Percentiles rank a stretch among this genome's conserved stretches.
These are phyloP conservation scores for Pteropus rufus DNA, from an alignment of 2,797 vertebrate genomes.

Conservation along the genomic window DNA sequence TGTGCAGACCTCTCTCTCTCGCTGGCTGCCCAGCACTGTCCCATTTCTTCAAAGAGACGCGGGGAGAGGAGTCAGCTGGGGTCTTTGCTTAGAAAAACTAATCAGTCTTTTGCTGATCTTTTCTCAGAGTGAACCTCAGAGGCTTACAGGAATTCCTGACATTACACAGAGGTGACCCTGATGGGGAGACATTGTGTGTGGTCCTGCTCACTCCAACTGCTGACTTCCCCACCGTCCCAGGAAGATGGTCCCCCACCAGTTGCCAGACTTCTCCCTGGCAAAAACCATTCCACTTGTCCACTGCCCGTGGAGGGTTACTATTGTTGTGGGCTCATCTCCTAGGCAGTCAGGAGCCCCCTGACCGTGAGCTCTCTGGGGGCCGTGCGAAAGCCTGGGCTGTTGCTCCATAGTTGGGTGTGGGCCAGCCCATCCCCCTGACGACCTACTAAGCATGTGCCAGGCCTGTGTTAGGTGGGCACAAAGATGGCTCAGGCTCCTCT, in stretches of 20 bases:
- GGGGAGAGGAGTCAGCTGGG: not conserved
- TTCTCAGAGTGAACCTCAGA: not conserved
- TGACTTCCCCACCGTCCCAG: not conserved
- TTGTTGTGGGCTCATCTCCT: not conserved
- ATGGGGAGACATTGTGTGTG: not conserved
- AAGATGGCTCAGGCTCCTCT: not conserved
- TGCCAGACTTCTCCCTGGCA: not conserved
- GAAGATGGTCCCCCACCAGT: not conserved
- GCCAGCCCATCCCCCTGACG: not conserved
- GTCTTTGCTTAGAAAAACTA: not conserved
- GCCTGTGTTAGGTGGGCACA: not conserved
- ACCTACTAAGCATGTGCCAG: not conserved
- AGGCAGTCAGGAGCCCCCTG: not conserved
- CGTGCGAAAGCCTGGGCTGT: fast-evolving
- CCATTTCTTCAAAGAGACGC: not conserved
- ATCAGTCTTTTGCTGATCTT: not conserved
- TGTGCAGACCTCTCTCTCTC: not conserved
- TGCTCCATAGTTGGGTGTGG: not conserved
- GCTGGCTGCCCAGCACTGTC: not conserved
- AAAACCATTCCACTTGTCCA: not conserved
- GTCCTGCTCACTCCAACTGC: not conserved
- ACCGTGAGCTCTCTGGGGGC: not conserved
- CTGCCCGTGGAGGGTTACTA: not conserved
- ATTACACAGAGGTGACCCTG: not conserved
- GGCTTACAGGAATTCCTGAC: not conserved